phyloP scores from a whole-genome alignment of 2,888 invertebrate species.

The Eumacrocentrus americanus region DNA sequence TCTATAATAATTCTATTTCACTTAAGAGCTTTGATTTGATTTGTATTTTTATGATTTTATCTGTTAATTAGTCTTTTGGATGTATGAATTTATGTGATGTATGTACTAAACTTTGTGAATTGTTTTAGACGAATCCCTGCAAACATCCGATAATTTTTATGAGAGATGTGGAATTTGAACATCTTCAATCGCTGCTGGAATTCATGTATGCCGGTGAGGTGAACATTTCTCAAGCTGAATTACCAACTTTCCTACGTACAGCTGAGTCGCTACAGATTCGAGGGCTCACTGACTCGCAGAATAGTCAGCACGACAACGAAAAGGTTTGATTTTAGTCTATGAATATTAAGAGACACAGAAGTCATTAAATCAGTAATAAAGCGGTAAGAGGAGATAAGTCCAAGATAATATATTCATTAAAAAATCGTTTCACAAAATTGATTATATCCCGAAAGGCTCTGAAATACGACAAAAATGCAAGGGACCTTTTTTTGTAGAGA shows the following conservation, averaged over 20 bases:
- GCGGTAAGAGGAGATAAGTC: too few species aligned
- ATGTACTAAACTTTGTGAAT: background rate
- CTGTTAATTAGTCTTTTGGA: constrained; percentile 7
- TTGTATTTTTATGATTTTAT: constrained; percentile 8
- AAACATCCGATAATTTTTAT: constrained; percentile 86
- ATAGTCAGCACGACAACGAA: constrained; percentile 60
- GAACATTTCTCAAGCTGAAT: constrained; percentile 79
- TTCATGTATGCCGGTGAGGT: constrained; percentile 89
- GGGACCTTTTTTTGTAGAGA: too few species aligned
- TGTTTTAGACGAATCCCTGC: constrained; percentile 80
- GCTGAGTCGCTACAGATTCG: constrained; percentile 81
- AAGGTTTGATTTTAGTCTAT: constrained; percentile 50
- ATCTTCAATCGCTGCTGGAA: constrained; percentile 78
- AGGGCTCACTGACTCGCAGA: constrained; percentile 72
- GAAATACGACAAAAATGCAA: too few species aligned
- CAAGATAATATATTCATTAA: too few species aligned
- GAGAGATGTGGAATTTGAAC: constrained; percentile 81
- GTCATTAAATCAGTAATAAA: too few species aligned
- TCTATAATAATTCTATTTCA: background rate
- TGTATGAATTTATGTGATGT: constrained; percentile 12
- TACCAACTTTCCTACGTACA: constrained; percentile 76
- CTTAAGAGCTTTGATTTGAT: constrained; percentile 2
- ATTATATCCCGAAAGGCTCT: too few species aligned
- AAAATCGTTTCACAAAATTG: too few species aligned
- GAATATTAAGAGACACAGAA: too few species aligned